phyloP scores from a whole-genome alignment of 2,888 invertebrate species.

The Ectemnius lituratus region DNA sequence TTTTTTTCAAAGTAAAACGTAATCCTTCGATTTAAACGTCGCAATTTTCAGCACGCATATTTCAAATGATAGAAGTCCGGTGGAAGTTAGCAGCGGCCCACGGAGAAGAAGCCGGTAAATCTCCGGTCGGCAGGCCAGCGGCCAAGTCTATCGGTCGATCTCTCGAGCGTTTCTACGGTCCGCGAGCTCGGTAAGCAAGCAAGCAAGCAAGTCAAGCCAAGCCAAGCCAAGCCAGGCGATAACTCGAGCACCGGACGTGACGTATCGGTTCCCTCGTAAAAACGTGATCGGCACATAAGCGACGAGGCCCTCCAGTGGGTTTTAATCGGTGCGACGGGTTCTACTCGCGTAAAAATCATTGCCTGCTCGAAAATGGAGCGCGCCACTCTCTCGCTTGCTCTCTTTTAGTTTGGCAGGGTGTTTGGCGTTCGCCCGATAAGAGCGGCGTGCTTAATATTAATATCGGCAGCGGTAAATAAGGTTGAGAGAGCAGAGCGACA shows the following conservation, averaged over 20 bases:
- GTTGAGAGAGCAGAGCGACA: not conserved
- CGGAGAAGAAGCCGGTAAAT: not conserved
- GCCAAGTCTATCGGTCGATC: too few species aligned
- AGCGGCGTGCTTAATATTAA: not conserved
- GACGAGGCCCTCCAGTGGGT: slow-evolving; percentile 2
- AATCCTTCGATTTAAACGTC: too few species aligned
- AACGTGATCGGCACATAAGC: slow-evolving; percentile 14
- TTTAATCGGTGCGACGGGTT: slow-evolving; percentile 14
- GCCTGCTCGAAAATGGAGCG: slow-evolving; percentile 1
- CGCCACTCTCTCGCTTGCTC: slow-evolving; percentile 3
- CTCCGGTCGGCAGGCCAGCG: not conserved
- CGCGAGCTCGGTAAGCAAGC: not conserved
- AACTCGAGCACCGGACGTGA: slow-evolving; percentile 34
- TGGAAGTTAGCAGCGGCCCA: too few species aligned
- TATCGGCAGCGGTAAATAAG: slow-evolving; percentile 2
- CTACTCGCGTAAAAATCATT: not conserved
- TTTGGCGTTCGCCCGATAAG: not conserved
- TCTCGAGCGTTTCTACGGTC: slow-evolving; percentile 10
- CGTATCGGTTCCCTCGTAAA: slow-evolving; percentile 28
- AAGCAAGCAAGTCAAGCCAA: too few species aligned
- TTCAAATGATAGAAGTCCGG: too few species aligned
- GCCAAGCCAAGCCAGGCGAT: slow-evolving; percentile 20
- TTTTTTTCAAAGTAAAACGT: too few species aligned
- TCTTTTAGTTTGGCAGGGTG: not conserved
- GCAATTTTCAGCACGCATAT: too few species aligned